Evolutionary conservation across 2,113 vertebrate genomes (phyloP).

Genomic region (Poeciliopsis retropinna): DNA sequence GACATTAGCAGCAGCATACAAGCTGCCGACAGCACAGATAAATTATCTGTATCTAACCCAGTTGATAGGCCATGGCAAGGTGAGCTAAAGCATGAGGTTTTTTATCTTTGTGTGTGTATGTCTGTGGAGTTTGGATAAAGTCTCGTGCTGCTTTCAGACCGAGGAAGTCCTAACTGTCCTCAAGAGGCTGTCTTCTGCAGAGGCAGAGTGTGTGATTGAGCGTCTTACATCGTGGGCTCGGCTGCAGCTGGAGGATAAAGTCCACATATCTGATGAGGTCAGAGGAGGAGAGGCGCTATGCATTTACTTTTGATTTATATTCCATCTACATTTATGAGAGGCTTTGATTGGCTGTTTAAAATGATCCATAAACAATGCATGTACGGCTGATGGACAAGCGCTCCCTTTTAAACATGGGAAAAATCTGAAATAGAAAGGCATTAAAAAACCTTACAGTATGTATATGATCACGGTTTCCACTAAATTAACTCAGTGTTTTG

Average conservation of each 20-base stretch:
- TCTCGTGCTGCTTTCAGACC: slow-evolving; percentile 70
- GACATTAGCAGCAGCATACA: slow-evolving; percentile 86
- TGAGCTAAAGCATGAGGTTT: slow-evolving; percentile 46
- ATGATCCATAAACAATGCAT: background rate
- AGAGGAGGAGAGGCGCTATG: slow-evolving; percentile 1
- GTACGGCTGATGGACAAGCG: background rate
- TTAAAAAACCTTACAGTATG: background rate
- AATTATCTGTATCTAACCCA: slow-evolving; percentile 85
- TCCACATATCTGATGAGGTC: slow-evolving; percentile 80
- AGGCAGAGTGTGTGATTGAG: slow-evolving; percentile 84
- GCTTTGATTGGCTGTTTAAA: background rate
- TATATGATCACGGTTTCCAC: background rate
- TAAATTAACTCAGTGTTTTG: slow-evolving; percentile 14
- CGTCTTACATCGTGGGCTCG: slow-evolving; percentile 85
- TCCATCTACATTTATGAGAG: background rate
- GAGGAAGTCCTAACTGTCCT: slow-evolving; percentile 83
- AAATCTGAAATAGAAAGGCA: background rate
- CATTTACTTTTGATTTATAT: background rate
- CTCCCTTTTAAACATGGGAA: background rate
- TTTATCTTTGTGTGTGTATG: background rate
- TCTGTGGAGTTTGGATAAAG: background rate
- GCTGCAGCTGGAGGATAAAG: slow-evolving; percentile 82
- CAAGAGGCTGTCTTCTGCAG: slow-evolving; percentile 79
- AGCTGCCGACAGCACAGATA: slow-evolving; percentile 84
- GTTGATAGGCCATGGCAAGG: slow-evolving; percentile 84